Conservation (phyloP, 1,140 invertebrate species). For the Episyrphus balteatus region DNA sequence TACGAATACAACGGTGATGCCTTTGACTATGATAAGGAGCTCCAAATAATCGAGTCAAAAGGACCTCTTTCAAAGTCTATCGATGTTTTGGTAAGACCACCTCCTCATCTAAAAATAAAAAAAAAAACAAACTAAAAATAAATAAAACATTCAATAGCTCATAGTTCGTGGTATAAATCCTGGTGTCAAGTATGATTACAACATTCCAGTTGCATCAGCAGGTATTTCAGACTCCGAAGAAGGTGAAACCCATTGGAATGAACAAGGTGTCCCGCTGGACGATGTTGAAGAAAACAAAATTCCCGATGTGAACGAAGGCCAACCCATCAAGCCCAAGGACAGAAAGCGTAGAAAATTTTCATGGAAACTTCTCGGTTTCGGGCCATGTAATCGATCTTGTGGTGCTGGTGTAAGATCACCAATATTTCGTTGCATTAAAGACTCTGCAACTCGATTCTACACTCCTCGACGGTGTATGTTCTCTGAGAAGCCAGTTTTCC, state of each 20-base stretch:
- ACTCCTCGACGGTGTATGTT: conserved; percentile 51
- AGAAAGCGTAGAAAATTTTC: conserved; percentile 49
- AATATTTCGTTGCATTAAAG: conserved; percentile 50
- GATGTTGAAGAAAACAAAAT: conserved; percentile 6
- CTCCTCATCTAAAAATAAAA: background rate
- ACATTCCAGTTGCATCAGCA: conserved; percentile 42
- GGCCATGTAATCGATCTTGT: conserved; percentile 64
- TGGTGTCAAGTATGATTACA: conserved; percentile 78
- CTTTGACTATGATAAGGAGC: conserved; percentile 50
- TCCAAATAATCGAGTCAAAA: conserved; percentile 9
- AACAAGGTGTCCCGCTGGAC: conserved; percentile 9
- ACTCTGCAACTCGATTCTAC: conserved; percentile 46
- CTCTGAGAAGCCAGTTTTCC: conserved; percentile 42
- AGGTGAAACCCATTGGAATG: conserved; percentile 19
- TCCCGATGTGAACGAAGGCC: background rate
- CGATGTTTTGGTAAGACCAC: conserved; percentile 15
- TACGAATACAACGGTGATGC: conserved; percentile 68
- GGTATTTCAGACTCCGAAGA: conserved; percentile 14
- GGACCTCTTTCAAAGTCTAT: conserved; percentile 15
- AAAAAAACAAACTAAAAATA: background rate
- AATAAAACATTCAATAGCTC: conserved; percentile 42
- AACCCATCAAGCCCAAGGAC: conserved; percentile 14
- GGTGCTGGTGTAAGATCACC: conserved; percentile 64
- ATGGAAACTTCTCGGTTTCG: conserved; percentile 68
- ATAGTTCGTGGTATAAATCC: conserved; percentile 61